Percentiles rank a stretch among this genome's conserved stretches.
These are phyloP conservation scores for Phalacrocorax pelagicus DNA, from an alignment of 2,113 vertebrate species.

Conservation along the genomic window DNA sequence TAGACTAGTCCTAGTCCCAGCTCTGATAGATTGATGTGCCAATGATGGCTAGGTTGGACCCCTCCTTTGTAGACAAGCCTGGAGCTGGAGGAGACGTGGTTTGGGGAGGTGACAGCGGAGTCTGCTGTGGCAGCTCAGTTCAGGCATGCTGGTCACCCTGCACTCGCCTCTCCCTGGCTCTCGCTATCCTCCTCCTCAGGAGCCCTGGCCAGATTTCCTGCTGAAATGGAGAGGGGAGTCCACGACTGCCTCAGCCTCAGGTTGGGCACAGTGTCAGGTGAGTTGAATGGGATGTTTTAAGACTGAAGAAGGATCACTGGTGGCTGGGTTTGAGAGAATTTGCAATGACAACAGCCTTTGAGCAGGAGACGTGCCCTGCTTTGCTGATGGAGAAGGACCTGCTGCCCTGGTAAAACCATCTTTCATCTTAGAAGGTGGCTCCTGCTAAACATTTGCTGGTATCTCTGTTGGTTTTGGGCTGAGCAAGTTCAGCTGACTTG, in stretches of 20 bases:
- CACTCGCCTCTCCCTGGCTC: background rate
- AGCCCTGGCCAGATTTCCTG: background rate
- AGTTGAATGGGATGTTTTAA: background rate
- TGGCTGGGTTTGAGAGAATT: background rate
- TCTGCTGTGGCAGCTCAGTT: background rate
- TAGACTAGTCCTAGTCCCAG: background rate
- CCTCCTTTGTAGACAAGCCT: background rate
- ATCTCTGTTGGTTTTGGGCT: background rate
- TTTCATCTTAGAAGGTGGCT: background rate
- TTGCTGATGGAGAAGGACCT: background rate
- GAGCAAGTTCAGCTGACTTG: background rate
- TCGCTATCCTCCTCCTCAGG: background rate
- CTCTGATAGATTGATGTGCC: background rate
- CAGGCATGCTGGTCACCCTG: background rate
- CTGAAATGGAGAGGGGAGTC: background rate
- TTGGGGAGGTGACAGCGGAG: background rate
- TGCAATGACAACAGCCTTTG: background rate
- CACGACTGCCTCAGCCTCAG: fast-evolving
- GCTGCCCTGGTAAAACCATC: background rate
- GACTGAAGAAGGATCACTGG: background rate
- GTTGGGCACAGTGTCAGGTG: background rate
- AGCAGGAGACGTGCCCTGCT: background rate
- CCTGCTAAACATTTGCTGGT: background rate
- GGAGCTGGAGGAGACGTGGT: background rate
- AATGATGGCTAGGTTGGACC: fast-evolving